Evolutionary conservation across 23 tunicate species (phyloP).

Genomic region (Diplosoma virens): DNA sequence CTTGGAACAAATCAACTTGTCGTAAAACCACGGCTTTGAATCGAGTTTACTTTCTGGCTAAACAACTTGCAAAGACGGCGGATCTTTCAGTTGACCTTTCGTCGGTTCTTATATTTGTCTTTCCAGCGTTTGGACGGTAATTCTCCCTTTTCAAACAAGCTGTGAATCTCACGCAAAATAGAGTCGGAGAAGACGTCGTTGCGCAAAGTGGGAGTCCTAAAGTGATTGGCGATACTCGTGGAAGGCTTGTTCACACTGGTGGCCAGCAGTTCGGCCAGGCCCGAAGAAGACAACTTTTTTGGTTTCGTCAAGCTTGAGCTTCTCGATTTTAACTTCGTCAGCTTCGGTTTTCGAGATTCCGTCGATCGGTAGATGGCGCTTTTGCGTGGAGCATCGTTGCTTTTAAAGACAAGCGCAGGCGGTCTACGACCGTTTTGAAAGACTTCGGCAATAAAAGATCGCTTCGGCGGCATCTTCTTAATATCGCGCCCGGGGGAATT

Average conservation of each 20-base stretch:
- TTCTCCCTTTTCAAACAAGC: slow-evolving; percentile 45
- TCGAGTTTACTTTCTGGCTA: too few relatives aligned
- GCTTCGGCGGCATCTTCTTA: neutral
- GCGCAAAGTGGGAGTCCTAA: neutral
- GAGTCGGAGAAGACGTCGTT: neutral
- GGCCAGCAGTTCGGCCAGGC: neutral
- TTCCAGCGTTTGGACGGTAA: slow-evolving; percentile 52
- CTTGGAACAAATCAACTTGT: too few relatives aligned
- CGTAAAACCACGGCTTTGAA: too few relatives aligned
- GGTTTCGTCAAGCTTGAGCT: too few relatives aligned
- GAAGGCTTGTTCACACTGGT: neutral
- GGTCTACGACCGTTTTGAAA: neutral
- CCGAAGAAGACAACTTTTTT: neutral
- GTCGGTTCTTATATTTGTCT: slow-evolving; percentile 1
- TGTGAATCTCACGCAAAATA: slow-evolving; percentile 2
- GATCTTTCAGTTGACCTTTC: too few relatives aligned
- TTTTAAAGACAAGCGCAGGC: neutral
- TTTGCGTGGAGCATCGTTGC: too few relatives aligned
- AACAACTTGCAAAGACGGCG: too few relatives aligned
- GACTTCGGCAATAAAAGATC: neutral
- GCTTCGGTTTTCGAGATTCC: neutral
- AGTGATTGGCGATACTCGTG: neutral
- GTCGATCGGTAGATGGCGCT: neutral
- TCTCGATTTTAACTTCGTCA: too few relatives aligned
- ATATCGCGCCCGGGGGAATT: neutral